These are phyloP conservation scores for Cheilosia vernalis DNA, from an alignment of 2,888 invertebrate genomes.

Conservation along the genomic window DNA sequence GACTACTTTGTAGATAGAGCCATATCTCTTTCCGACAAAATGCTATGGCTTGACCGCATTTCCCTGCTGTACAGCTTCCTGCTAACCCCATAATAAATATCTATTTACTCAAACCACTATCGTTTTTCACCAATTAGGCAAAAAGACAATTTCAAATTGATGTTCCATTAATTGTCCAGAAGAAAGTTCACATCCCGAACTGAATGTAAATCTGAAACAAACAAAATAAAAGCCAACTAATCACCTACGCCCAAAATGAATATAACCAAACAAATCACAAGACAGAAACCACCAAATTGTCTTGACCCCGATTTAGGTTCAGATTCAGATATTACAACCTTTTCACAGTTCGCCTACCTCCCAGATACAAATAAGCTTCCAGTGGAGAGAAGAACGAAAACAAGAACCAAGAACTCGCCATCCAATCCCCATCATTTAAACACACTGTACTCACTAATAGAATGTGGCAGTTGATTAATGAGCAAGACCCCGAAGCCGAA, in stretches of 20 bases:
- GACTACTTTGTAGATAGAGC: too few relatives aligned
- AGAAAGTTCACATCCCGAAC: slow-evolving; percentile 20
- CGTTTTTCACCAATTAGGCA: slow-evolving; percentile 3
- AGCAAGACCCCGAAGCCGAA: background rate
- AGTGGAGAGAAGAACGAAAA: background rate
- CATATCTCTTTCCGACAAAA: too few relatives aligned
- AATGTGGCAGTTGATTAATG: slow-evolving; percentile 53
- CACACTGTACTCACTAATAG: slow-evolving; percentile 27
- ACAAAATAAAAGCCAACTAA: slow-evolving; percentile 7
- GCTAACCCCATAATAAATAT: background rate
- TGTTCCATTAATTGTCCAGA: slow-evolving; percentile 4
- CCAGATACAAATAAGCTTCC: slow-evolving; percentile 1
- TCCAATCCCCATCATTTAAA: slow-evolving; percentile 16
- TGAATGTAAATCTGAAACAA: slow-evolving; percentile 3
- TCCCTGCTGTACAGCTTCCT: background rate
- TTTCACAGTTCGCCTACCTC: slow-evolving; percentile 33
- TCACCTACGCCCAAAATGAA: slow-evolving; percentile 31
- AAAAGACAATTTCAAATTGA: background rate
- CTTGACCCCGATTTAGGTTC: slow-evolving; percentile 43
- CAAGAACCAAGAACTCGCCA: slow-evolving; percentile 22
- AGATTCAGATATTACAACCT: slow-evolving; percentile 38
- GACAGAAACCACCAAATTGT: slow-evolving; percentile 58
- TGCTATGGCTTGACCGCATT: background rate
- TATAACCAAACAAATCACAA: slow-evolving; percentile 40
- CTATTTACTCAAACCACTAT: slow-evolving; percentile 2